A percentile compares a stretch with the other conserved stretches of the same genome.
phyloP scores from a whole-genome alignment of 2,113 vertebrate genomes.

The Caretta caretta region DNA sequence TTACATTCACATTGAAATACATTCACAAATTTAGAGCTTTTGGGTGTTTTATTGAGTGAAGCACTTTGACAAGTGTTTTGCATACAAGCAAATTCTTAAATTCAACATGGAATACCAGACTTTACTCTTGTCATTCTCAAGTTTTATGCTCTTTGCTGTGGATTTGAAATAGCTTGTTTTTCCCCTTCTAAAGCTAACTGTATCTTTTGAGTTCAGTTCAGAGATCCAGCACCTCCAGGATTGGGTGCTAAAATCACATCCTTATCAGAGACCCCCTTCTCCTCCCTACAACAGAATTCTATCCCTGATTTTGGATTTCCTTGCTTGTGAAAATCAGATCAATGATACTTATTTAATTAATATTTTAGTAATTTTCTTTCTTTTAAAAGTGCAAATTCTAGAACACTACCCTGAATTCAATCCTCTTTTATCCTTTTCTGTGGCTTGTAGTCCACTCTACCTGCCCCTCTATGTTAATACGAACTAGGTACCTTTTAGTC shows the following conservation, averaged over 20 bases:
- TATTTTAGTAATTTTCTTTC: rapidly evolving
- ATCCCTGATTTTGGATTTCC: not conserved
- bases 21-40: not conserved
- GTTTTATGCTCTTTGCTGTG: not conserved
- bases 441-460: not conserved
- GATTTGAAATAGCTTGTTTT: not conserved
- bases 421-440: not conserved
- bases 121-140: not conserved
- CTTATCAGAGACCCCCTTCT: not conserved
- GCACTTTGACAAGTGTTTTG: not conserved
- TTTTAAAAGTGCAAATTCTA: not conserved
- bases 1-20: not conserved
- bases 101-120: not conserved
- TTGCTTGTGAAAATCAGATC: not conserved
- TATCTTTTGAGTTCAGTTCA: not conserved
- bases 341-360: not conserved
- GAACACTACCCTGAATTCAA: not conserved
- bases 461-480: not conserved
- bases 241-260: not conserved
- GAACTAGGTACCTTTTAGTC: not conserved
- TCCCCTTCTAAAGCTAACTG: not conserved
- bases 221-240: rapidly evolving
- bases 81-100: not conserved
- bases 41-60: not conserved
- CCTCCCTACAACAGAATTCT: not conserved